These are phyloP conservation scores for Chrysodeixis includens DNA, from an alignment of 2,888 invertebrate genomes.

Conservation along the genomic window DNA sequence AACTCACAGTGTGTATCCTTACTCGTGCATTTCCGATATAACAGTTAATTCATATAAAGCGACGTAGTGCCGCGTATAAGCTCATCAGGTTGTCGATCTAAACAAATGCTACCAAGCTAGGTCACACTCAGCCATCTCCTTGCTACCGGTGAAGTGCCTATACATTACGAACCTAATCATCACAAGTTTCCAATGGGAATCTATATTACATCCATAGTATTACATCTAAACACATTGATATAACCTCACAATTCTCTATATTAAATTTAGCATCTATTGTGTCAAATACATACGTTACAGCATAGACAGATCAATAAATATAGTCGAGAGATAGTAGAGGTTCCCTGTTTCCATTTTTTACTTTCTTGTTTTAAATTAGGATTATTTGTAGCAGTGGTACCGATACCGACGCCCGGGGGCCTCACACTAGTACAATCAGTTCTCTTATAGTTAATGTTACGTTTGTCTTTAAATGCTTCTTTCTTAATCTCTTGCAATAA, in stretches of 20 bases:
- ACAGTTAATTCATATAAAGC: constrained; percentile 37
- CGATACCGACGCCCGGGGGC: background rate
- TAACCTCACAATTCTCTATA: constrained; percentile 50
- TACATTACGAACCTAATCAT: constrained; percentile 57
- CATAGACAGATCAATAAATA: constrained; percentile 73
- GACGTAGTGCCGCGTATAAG: constrained; percentile 51
- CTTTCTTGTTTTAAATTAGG: constrained; percentile 50
- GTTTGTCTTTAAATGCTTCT: constrained; percentile 8
- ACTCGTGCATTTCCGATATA: constrained; percentile 38
- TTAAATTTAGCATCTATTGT: constrained; percentile 50
- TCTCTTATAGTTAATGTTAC: background rate
- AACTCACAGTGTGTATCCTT: constrained; percentile 33
- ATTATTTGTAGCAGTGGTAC: constrained; percentile 44
- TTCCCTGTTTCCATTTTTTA: constrained; percentile 76
- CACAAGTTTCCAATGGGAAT: constrained; percentile 67
- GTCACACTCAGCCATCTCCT: constrained; percentile 33
- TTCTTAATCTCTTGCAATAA: background rate
- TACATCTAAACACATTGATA: constrained; percentile 63
- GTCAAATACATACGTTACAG: constrained; percentile 54
- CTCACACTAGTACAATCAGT: constrained; percentile 2
- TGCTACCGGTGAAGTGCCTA: constrained; percentile 40
- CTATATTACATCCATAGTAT: constrained; percentile 55
- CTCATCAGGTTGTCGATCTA: constrained; percentile 59
- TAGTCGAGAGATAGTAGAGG: constrained; percentile 70
- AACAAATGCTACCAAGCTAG: constrained; percentile 36